These are phyloP conservation scores for Lepidocyrtinus sp. DNA, from an alignment of 2,888 invertebrate genomes.

Conservation along the genomic window DNA sequence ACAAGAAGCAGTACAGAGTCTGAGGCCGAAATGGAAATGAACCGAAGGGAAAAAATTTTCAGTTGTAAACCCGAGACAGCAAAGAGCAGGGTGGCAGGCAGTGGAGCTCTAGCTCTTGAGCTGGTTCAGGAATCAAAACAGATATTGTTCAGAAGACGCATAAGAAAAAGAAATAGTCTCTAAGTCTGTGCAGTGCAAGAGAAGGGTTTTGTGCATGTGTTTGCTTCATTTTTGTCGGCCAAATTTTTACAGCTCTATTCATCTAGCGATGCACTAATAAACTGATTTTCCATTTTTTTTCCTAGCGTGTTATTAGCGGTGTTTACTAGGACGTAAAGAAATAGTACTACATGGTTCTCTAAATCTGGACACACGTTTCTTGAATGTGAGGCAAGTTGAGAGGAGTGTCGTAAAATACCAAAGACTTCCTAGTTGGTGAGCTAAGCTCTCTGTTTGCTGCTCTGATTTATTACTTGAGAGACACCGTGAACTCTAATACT, in stretches of 20 bases:
- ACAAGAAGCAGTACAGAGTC: slow-evolving; percentile 1
- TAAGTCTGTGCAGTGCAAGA: not conserved
- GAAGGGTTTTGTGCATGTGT: not conserved
- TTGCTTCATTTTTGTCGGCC: not conserved
- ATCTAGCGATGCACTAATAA: not conserved
- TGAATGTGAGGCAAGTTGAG: not conserved
- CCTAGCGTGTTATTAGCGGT: too few relatives aligned
- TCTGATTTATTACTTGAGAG: too few relatives aligned
- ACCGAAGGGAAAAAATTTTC: slow-evolving; percentile 27
- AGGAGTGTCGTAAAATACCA: not conserved
- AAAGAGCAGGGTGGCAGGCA: slow-evolving; percentile 56
- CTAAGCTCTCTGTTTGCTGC: slow-evolving; percentile 25
- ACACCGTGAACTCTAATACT: too few relatives aligned
- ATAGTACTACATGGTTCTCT: too few relatives aligned
- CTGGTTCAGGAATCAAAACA: slow-evolving; percentile 14
- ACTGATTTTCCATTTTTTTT: slow-evolving; percentile 6
- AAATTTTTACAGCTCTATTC: slow-evolving; percentile 1
- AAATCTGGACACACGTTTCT: slow-evolving; percentile 61
- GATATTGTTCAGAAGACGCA: not conserved
- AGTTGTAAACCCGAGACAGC: slow-evolving; percentile 45
- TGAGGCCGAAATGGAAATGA: slow-evolving; percentile 22
- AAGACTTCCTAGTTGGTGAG: too few relatives aligned
- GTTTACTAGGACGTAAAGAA: too few relatives aligned
- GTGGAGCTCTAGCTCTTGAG: slow-evolving; percentile 55
- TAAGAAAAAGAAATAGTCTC: not conserved